Evolutionary conservation across 2,797 vertebrate species (phyloP), one percentile per base, ranked within the genome.

Genomic region (Eutrigla gurnardus): DNA sequence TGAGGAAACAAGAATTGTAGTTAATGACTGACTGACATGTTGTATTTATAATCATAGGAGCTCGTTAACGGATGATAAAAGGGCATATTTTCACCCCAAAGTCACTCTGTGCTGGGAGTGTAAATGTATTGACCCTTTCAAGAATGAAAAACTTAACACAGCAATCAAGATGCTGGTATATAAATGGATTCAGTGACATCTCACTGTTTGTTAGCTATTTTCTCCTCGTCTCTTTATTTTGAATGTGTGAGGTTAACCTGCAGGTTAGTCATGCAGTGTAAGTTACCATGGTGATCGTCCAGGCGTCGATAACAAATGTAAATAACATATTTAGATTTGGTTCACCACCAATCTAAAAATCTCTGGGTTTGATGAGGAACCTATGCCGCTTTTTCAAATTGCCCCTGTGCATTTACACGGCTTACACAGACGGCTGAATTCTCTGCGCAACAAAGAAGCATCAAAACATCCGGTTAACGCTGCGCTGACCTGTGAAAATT

Each of bases 401-500:
- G 3, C 64, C 18, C 68, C 5, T 65, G 3, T 70, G 18, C 37
- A 4, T 80, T 62, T 47, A 15, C 12, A 40, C 45, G 39, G 37
- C 17, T 54, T 39, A 36, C 5, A 45, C 42, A 66, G 58, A 52
- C 35, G 4, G 47, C 43, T 5, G 5, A 12, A 64, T 50, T 13
- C 63, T 59, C 15, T 33, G 45, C 39, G 40, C 55, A 72, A 69
- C 55, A 69, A 63, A 69, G 53, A 64, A 13, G 17, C 73, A 70
- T 73, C 42, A 60, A 52, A 82, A 64, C 83, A 73, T 62, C 50
- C 10, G 49, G 60, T 78, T 82, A 73, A 69, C 55, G 73, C 49
- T 1, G 63, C 64, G 17, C 55, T 82, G 75, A 89, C 75, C 86
- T 82, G 77, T 92, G 65, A 85, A 84, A 73, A 86, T 80, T 43